A percentile compares a stretch with the other conserved stretches of the same genome.
Evolutionary conservation across 2,888 invertebrate genomes (phyloP).

Genomic region (Acronicta aceris): DNA sequence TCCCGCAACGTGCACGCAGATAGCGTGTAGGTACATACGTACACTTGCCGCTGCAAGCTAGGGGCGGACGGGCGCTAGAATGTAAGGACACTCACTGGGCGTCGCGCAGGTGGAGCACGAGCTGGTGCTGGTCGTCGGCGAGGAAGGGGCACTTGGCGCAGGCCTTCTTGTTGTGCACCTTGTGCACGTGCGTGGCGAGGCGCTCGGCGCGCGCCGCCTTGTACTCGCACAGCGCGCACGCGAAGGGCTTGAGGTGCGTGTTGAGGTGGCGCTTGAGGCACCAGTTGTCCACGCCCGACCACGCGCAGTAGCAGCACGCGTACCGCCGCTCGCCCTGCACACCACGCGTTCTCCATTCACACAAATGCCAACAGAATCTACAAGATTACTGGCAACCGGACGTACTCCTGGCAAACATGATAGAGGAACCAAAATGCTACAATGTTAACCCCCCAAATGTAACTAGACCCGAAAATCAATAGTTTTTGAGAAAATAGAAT

Average conservation of each 20-base stretch:
- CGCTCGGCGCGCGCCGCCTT: constrained; percentile 97
- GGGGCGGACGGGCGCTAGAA: too few relatives aligned
- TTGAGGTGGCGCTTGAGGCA: constrained; percentile 97
- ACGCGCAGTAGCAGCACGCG: constrained; percentile 96
- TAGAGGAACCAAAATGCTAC: too few relatives aligned
- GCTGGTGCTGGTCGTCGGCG: constrained; percentile 94
- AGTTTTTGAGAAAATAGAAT: too few relatives aligned
- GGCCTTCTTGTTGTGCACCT: constrained; percentile 97
- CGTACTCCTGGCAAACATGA: too few relatives aligned
- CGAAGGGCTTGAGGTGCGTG: constrained; percentile 97
- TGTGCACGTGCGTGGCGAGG: constrained; percentile 96
- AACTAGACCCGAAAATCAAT: too few relatives aligned
- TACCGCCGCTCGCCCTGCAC: constrained; percentile 91
- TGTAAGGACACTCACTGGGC: constrained; percentile 90
- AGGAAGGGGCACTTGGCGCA: constrained; percentile 96
- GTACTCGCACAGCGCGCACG: constrained; percentile 97
- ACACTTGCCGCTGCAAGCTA: too few relatives aligned
- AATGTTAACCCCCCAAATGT: too few relatives aligned
- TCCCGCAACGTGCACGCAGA: too few relatives aligned
- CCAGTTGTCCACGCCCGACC: constrained; percentile 98
- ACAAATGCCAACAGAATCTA: too few relatives aligned
- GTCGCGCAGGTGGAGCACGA: constrained; percentile 93
- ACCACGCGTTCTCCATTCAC: too few relatives aligned
- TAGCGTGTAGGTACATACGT: too few relatives aligned
- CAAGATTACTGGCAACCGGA: too few relatives aligned